Evolutionary conservation across 2,797 vertebrate genomes (phyloP).

Genomic region (Orestias chungarensis): DNA sequence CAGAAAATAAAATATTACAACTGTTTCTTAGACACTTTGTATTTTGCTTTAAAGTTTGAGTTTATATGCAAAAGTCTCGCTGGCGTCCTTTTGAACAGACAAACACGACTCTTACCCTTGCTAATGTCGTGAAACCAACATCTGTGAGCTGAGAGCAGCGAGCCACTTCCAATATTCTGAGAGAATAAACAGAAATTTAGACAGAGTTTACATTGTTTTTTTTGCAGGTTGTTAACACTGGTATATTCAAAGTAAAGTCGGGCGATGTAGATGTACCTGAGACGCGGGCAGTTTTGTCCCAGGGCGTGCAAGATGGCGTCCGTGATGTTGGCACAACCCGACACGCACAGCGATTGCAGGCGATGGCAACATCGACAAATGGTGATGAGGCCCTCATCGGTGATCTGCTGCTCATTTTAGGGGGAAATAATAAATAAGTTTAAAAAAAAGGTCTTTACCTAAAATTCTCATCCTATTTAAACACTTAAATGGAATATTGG

Average conservation of each 20-base stretch:
- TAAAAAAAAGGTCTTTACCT: constrained; percentile 16
- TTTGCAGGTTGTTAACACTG: not conserved
- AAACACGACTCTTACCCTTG: constrained; percentile 84
- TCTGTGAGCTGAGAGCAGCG: constrained; percentile 97
- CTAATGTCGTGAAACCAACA: constrained; percentile 95
- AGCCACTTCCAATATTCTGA: constrained; percentile 96
- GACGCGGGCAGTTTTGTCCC: constrained; percentile 95
- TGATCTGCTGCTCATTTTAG: constrained; percentile 89
- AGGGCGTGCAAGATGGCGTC: constrained; percentile 95
- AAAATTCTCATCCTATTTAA: constrained; percentile 3
- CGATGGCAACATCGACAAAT: constrained; percentile 97
- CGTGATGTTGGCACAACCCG: constrained; percentile 97
- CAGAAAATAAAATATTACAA: constrained; percentile 13
- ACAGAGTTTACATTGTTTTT: not conserved
- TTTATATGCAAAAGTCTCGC: not conserved
- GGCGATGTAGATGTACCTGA: constrained; percentile 81
- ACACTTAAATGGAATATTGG: not conserved
- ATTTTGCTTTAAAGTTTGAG: not conserved
- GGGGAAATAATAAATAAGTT: no score
- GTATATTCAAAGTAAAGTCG: constrained; percentile 1
- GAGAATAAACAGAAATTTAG: constrained; percentile 29
- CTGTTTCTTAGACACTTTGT: not conserved
- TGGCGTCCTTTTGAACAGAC: not conserved
- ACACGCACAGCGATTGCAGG: constrained; percentile 95
- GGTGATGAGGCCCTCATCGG: constrained; percentile 97